Evolutionary conservation across 2,113 vertebrate species (phyloP).

Genomic region (Laticauda laticaudata): DNA sequence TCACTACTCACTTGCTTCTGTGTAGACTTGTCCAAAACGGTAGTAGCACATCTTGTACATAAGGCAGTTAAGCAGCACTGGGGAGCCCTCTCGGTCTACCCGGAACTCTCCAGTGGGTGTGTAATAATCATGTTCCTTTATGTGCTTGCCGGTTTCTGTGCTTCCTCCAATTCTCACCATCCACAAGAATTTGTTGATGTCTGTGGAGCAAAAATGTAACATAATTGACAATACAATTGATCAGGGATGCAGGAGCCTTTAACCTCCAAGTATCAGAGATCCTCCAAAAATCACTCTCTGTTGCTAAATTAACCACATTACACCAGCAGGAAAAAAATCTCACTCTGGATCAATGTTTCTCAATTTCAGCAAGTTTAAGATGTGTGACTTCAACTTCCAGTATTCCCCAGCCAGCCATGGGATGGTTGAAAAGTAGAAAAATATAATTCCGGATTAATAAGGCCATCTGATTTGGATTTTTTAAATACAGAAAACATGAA

Average conservation of each 20-base stretch:
- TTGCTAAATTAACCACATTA: neutral
- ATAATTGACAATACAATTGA: neutral
- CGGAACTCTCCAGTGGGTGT: constrained; percentile 95
- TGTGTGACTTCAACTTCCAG: neutral
- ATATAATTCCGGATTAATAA: neutral
- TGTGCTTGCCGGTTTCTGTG: constrained; percentile 95
- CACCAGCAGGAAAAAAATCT: neutral
- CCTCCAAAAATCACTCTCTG: neutral
- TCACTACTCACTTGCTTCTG: constrained; percentile 92
- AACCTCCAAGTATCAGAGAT: neutral
- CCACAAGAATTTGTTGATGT: constrained; percentile 99
- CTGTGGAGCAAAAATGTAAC: constrained; percentile 46
- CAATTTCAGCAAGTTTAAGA: neutral
- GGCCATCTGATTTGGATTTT: neutral
- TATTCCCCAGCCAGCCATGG: neutral
- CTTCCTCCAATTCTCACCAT: constrained; percentile 98
- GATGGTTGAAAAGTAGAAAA: neutral
- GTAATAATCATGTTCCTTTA: constrained; percentile 98
- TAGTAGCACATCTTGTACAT: constrained; percentile 99
- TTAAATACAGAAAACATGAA: neutral
- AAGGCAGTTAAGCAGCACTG: constrained; percentile 96
- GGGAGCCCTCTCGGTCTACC: constrained; percentile 94
- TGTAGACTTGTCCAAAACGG: constrained; percentile 98
- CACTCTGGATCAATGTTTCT: neutral
- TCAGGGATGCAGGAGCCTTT: neutral